Evolutionary conservation across 1,140 invertebrate species (phyloP), one percentile per base, ranked within the genome.

Genomic region (Capitella teleta): DNA sequence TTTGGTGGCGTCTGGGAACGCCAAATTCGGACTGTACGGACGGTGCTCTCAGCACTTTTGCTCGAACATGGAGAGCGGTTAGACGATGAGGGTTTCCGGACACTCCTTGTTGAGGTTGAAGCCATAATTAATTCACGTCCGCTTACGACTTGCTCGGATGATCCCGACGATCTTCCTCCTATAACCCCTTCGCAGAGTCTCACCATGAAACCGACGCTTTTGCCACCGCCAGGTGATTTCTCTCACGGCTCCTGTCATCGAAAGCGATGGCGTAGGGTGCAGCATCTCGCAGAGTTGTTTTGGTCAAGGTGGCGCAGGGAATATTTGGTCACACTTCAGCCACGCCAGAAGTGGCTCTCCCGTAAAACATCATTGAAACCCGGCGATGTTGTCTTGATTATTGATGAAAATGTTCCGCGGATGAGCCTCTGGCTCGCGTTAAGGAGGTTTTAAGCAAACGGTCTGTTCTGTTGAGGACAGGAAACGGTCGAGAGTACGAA

Each of bases 251-350:
- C 8, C 6, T 41, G 38, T 41, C 6, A 8, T 8, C 8, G 45
- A 28, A 23, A 53, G 26, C 12, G 52, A 2, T 60, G 57, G 61
- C 34, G 53, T n/a, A 52, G 58, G 47, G 49, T 57, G 5, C 57
- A 61, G 28, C 58, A 59, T 34, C 38, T 61, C 30, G 47, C 55
- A 2, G 49, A 59, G 25, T n/a, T 54, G 21, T 57, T 61, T 40
- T 61, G 59, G 53, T 18, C 32, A 0, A 40, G 57, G 5, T 59
- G 59, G 59, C 2, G 28, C 19, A 48, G 37, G 26, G 54, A 58
- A 23, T 53, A 57, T 48, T 19, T 60, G 18, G 41, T 40, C 14
- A 46, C 16, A 1, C 28, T 60, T n/a, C 58, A 60, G 44, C 3
- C 12, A 38, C 32, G 53, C 12, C 28, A 42, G 45, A 60, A 54